Base-by-base conservation (phyloP, 2,888 invertebrate species). In the Tipula helvola region DNA sequence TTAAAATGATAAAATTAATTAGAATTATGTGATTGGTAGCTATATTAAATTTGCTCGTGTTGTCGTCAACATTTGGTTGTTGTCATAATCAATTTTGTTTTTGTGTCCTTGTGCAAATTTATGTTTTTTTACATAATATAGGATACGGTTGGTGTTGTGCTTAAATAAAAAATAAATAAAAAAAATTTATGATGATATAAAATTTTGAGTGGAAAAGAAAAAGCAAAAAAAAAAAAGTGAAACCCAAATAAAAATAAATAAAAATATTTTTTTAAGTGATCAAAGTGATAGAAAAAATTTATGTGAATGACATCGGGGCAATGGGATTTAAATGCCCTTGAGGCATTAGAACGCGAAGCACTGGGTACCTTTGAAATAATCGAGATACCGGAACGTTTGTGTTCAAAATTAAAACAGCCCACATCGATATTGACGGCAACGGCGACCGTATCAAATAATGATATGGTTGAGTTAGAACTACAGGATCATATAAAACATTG, bases 401-500 rank as follows among this genome's bases (percentile, higher is more conserved):
- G 86, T 39, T 42, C 87, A 10, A 91, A 5, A 90, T 90, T 85
- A 90, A 91, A 87, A 88, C 71, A 71, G 71, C 88, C 88, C 86
- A 44, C 86, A 86, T 86, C 86, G 86, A 44, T 36, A 57, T 1
- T 71, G 86, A 42, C 28, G 86, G 94, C 93, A 94, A 94, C 91
- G 93, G 28, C 71, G 8, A 84, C n/a, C 41, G 84, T 84, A 41
- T 39, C 84, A n/a, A 36, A 84, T 28, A 28, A 28, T 84, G 85
- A 85, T 18, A 85, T 85, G 85, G 85, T 96, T 90, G 96, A 96
- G 92, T 94, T 96, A 91, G 97, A 97, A 93, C 94, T 97, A 92
- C 94, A 96, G 91, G 95, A 95, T 92, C 97, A 97, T 93, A 97
- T 97, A 91, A 96, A 96, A 92, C 95, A 95, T 91, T 97, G 97